These are phyloP conservation scores for Oncorhynchus kisutch DNA, from an alignment of 2,113 vertebrate species.

Conservation along the genomic window DNA sequence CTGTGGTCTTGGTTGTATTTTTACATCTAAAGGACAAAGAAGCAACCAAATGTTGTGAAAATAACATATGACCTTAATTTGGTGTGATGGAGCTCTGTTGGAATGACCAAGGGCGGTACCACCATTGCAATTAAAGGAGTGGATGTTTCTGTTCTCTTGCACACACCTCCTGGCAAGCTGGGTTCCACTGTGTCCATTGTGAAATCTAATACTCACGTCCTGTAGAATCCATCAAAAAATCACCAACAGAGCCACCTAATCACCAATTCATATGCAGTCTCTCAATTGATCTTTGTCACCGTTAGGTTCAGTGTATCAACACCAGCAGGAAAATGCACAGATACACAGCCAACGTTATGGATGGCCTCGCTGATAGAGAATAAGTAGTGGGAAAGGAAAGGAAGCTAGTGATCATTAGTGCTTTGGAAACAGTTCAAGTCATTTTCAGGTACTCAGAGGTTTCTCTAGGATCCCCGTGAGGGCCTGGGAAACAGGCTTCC, in stretches of 20 bases:
- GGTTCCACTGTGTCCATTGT: not conserved
- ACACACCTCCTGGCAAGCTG: too few relatives aligned
- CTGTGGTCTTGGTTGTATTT: too few relatives aligned
- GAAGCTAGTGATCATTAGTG: constrained; percentile 50
- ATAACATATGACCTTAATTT: too few relatives aligned
- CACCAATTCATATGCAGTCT: not conserved
- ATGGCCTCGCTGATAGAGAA: constrained; percentile 44
- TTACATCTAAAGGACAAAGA: too few relatives aligned
- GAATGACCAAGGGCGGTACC: too few relatives aligned
- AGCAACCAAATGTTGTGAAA: too few relatives aligned
- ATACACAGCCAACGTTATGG: constrained; percentile 39
- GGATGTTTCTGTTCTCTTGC: too few relatives aligned
- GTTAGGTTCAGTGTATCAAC: not conserved
- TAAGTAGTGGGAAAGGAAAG: not conserved
- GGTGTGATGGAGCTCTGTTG: too few relatives aligned
- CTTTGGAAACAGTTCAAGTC: constrained; percentile 58
- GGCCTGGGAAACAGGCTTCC: not conserved
- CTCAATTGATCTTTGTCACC: not conserved
- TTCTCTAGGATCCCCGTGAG: constrained; percentile 6
- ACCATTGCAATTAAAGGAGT: too few relatives aligned
- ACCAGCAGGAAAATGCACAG: constrained; percentile 3
- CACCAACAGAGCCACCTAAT: not conserved
- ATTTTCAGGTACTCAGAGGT: constrained; percentile 55
- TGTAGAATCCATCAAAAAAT: not conserved
- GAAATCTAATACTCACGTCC: not conserved